These are phyloP conservation scores for Tinamus major DNA, from an alignment of 2,797 vertebrate genomes.

Conservation along the genomic window DNA sequence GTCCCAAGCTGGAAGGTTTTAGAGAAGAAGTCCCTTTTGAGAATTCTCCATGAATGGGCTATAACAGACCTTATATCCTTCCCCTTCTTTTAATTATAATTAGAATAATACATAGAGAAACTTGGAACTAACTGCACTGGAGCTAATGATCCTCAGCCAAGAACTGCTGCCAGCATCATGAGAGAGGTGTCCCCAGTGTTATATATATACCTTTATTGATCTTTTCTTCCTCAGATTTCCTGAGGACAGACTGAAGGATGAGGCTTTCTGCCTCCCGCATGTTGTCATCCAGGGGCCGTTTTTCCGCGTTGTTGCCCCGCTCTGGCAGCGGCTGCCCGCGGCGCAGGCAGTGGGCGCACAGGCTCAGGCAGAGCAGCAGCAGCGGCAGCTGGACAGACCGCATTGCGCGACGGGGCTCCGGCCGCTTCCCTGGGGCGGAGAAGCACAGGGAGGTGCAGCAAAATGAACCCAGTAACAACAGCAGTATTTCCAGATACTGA, in stretches of 20 bases:
- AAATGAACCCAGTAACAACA: background rate
- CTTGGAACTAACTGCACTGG: background rate
- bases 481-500: background rate
- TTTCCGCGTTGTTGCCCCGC: slow-evolving; percentile 74
- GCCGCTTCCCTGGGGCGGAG: background rate
- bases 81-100: background rate
- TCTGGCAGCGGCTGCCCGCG: slow-evolving; percentile 79
- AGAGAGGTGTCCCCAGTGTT: background rate
- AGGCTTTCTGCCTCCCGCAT: slow-evolving; percentile 83
- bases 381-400: slow-evolving; percentile 80
- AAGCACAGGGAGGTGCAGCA: background rate
- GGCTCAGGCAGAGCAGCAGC: slow-evolving; percentile 81
- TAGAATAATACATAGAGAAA: background rate
- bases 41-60: background rate
- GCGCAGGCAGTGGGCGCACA: slow-evolving; percentile 75
- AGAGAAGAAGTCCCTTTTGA: background rate
- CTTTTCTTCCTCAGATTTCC: slow-evolving; percentile 80
- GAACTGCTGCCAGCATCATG: background rate
- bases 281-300: slow-evolving; percentile 79
- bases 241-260: slow-evolving; percentile 83
- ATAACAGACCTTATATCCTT: background rate
- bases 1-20: background rate
- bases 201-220: slow-evolving; percentile 68
- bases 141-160: background rate
- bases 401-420: slow-evolving; percentile 77